phyloP scores from a whole-genome alignment of 2,888 invertebrate species.

The Trichopria drosophilae region DNA sequence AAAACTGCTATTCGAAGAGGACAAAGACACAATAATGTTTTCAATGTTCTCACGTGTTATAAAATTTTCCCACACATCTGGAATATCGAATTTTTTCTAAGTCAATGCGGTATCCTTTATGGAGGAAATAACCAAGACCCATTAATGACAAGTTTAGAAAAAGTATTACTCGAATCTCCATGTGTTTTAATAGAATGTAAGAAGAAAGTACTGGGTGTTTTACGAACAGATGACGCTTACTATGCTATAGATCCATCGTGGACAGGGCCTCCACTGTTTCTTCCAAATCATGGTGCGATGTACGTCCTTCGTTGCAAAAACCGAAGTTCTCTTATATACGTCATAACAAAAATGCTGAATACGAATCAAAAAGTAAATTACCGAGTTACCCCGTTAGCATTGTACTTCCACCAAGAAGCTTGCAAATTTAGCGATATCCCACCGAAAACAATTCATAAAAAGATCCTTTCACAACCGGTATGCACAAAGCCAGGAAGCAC shows the following conservation, averaged over 20 bases:
- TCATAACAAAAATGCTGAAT: constrained; percentile 50
- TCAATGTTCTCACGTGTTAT: constrained; percentile 44
- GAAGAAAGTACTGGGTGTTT: constrained; percentile 40
- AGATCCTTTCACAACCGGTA: constrained; percentile 39
- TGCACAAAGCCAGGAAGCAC: constrained; percentile 38
- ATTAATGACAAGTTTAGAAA: constrained; percentile 38
- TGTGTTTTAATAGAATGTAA: constrained; percentile 49
- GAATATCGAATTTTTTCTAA: constrained; percentile 43
- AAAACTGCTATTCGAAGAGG: constrained; percentile 33
- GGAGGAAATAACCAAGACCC: constrained; percentile 36
- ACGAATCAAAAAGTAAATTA: constrained; percentile 48
- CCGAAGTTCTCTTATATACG: constrained; percentile 46
- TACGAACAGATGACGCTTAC: constrained; percentile 43
- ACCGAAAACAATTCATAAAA: constrained; percentile 22
- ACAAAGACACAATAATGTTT: constrained; percentile 40
- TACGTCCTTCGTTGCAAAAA: constrained; percentile 51
- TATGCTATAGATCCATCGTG: constrained; percentile 51
- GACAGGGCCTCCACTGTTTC: constrained; percentile 52
- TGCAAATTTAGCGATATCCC: constrained; percentile 7
- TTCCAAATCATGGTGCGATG: constrained; percentile 45
- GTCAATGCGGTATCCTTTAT: constrained; percentile 47
- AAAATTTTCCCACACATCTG: constrained; percentile 49
- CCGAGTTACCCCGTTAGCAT: constrained; percentile 43
- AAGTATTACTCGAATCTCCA: constrained; percentile 36
- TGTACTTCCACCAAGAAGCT: constrained; percentile 36